Evolutionary conservation across 2,888 invertebrate genomes (phyloP).

Genomic region (Ornithoptera alexandrae): DNA sequence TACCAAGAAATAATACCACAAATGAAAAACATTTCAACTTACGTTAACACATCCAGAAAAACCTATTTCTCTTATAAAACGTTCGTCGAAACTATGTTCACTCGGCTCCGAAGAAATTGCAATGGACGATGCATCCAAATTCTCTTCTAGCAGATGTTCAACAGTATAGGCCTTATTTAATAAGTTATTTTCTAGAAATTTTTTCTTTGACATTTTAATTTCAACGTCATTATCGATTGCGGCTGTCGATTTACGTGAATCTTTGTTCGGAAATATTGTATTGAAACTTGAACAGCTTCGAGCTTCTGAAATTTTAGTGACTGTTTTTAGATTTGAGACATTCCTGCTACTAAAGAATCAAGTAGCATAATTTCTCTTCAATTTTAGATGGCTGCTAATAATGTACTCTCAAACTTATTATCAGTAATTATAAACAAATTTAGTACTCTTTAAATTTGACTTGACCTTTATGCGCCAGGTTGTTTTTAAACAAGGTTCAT

Average conservation of each 20-base stretch:
- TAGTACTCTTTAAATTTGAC: too few relatives aligned
- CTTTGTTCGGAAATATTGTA: conserved; percentile 1
- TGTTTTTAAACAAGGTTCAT: too few relatives aligned
- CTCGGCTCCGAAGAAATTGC: conserved; percentile 24
- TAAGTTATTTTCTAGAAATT: conserved; percentile 2
- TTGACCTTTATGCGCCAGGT: too few relatives aligned
- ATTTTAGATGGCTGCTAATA: too few relatives aligned
- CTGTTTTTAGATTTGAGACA: too few relatives aligned
- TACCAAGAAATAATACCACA: neutral
- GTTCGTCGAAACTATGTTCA: conserved; percentile 40
- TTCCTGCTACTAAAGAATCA: too few relatives aligned
- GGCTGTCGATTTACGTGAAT: neutral
- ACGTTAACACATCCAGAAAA: conserved; percentile 44
- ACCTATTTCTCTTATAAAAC: conserved; percentile 40
- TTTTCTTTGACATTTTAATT: conserved; percentile 1
- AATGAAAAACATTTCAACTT: conserved; percentile 22
- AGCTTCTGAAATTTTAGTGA: conserved; percentile 11
- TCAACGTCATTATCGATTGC: conserved; percentile 1
- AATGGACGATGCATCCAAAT: conserved; percentile 29
- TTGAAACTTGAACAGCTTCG: conserved; percentile 9
- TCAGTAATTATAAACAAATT: too few relatives aligned
- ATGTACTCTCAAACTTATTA: too few relatives aligned
- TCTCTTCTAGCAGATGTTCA: conserved; percentile 32
- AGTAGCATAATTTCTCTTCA: too few relatives aligned
- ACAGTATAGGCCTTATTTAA: conserved; percentile 15